Evolutionary conservation across 2,113 vertebrate genomes (phyloP).

Genomic region (Pollimyrus isidori): DNA sequence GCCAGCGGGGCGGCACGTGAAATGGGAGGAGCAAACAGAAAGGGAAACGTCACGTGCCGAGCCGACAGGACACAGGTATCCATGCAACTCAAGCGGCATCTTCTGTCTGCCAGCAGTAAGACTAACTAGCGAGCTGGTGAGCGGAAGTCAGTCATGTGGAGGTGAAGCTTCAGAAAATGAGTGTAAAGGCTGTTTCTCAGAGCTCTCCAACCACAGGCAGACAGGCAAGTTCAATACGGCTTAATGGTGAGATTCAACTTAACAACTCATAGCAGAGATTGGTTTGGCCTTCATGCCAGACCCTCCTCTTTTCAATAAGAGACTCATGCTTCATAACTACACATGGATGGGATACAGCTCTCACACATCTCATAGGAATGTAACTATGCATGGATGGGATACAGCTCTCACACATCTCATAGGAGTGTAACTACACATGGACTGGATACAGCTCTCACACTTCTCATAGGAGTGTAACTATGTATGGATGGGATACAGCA

Average conservation of each 20-base stretch:
- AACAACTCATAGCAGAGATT: neutral
- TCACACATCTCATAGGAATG: neutral
- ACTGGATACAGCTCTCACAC: neutral
- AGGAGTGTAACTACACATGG: neutral
- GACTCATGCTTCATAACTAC: neutral
- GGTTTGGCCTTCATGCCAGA: neutral
- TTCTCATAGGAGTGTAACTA: neutral
- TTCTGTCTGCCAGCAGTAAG: neutral
- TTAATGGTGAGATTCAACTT: neutral
- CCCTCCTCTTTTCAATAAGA: neutral
- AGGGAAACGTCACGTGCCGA: neutral
- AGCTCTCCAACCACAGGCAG: neutral
- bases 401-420: neutral
- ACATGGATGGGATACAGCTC: neutral
- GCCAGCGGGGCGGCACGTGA: constrained; percentile 26
- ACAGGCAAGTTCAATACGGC: neutral
- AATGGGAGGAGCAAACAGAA: constrained; percentile 39
- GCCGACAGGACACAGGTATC: neutral
- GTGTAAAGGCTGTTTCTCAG: neutral
- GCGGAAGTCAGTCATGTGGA: neutral
- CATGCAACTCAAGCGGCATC: neutral
- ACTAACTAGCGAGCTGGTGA: neutral
- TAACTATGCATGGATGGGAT: neutral
- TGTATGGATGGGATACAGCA: neutral
- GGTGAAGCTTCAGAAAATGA: neutral